These are phyloP conservation scores for Ceyx erithaca DNA, from an alignment of 2,797 vertebrate species.

Conservation along the genomic window DNA sequence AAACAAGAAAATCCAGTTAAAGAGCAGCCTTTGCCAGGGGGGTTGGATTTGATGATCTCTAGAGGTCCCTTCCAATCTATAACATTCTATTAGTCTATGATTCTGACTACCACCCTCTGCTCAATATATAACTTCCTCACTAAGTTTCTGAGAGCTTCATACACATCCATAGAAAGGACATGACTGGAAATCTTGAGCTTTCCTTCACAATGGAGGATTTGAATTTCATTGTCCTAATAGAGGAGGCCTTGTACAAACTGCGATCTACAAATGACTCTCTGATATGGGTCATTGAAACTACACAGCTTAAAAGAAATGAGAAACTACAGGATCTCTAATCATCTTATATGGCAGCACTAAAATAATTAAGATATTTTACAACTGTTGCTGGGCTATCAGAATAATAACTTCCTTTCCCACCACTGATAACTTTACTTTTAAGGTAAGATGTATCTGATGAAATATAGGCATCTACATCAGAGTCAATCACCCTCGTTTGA, in stretches of 20 bases:
- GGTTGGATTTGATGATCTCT: too few species aligned
- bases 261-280: background rate
- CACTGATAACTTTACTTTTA: background rate
- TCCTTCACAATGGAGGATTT: background rate
- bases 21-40: background rate
- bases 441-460: background rate
- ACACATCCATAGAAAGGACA: background rate
- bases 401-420: background rate
- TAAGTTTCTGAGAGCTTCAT: background rate
- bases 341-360: background rate
- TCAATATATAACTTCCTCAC: fast-evolving
- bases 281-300: background rate
- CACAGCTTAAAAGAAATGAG: background rate
- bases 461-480: background rate
- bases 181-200: background rate
- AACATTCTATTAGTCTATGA: too few species aligned
- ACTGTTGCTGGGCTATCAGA: background rate
- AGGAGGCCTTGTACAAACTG: background rate
- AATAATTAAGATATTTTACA: background rate
- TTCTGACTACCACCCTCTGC: background rate
- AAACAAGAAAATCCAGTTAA: slow-evolving; percentile 12
- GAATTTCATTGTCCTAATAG: background rate
- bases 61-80: too few species aligned
- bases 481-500: background rate
- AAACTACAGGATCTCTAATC: background rate